phyloP scores from a whole-genome alignment of 1,140 invertebrate genomes.

The Zaprionus africanus region DNA sequence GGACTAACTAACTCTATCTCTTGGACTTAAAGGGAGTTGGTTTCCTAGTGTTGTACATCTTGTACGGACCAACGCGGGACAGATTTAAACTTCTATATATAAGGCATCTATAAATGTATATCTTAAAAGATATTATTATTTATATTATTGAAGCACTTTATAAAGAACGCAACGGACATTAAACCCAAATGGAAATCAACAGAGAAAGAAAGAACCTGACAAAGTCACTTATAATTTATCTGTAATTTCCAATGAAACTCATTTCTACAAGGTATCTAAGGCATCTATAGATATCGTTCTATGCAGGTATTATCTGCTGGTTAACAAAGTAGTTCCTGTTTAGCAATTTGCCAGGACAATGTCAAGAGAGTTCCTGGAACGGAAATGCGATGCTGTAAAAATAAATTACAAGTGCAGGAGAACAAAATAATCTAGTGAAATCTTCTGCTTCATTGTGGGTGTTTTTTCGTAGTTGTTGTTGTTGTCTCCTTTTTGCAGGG shows the following conservation, averaged over 20 bases:
- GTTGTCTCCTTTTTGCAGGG: conserved; percentile 52
- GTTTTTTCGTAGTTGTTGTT: conserved; percentile 9
- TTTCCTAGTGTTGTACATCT: no score
- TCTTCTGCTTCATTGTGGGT: conserved; percentile 26
- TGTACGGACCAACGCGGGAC: no score
- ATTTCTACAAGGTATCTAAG: not conserved
- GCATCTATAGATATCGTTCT: not conserved
- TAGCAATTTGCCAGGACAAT: conserved; percentile 55
- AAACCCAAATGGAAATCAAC: not conserved
- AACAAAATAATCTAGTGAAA: conserved; percentile 20
- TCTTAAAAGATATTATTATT: not conserved
- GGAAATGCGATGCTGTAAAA: conserved; percentile 67
- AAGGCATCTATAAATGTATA: no score
- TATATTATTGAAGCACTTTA: not conserved
- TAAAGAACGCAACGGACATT: not conserved
- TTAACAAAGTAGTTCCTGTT: conserved; percentile 39
- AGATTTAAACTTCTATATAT: no score
- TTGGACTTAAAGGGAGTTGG: no score
- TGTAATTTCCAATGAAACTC: not conserved
- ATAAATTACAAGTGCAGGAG: conserved; percentile 55
- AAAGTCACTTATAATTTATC: not conserved
- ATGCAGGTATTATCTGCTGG: not conserved
- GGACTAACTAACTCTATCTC: no score
- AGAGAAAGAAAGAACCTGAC: not conserved
- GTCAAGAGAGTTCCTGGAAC: conserved; percentile 33